Percentiles rank a stretch among this genome's conserved stretches.
Evolutionary conservation across 1,140 invertebrate genomes (phyloP).

Genomic region (Drosophila nigrodunni): DNA sequence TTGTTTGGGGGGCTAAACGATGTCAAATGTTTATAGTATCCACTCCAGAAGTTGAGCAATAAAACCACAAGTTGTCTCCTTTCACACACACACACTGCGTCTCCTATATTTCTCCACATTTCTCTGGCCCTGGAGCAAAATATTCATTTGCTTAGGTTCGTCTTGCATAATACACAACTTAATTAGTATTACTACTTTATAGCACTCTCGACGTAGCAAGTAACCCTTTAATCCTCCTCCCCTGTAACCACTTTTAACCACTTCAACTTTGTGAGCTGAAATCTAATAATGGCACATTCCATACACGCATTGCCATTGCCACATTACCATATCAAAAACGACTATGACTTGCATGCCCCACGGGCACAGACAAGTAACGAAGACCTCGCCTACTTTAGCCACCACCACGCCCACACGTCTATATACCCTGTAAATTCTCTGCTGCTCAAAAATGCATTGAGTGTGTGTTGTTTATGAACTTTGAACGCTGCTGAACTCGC

Average conservation of each 20-base stretch:
- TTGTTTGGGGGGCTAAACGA: conserved; percentile 61
- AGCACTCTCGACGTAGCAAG: conserved; percentile 56
- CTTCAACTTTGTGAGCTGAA: conserved; percentile 27
- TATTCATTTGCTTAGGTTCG: conserved; percentile 5
- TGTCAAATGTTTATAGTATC: conserved; percentile 55
- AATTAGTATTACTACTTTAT: conserved; percentile 83
- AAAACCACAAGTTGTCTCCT: conserved; percentile 27
- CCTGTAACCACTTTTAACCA: background rate
- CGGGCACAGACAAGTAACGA: conserved; percentile 17
- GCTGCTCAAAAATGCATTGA: conserved; percentile 44
- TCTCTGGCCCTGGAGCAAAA: conserved; percentile 13
- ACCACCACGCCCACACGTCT: background rate
- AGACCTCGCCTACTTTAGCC: background rate
- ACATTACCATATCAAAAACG: conserved; percentile 79
- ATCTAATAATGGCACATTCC: conserved; percentile 78
- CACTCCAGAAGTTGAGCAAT: conserved; percentile 53
- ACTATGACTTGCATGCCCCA: conserved; percentile 29
- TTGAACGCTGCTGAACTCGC: conserved; percentile 56
- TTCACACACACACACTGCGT: background rate
- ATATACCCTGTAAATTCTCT: background rate
- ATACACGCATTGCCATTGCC: conserved; percentile 77
- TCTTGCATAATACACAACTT: conserved; percentile 78
- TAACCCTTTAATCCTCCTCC: background rate
- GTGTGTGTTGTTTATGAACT: conserved; percentile 64
- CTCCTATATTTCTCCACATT: background rate